Percentiles rank a stretch among this genome's conserved stretches.
phyloP scores from a whole-genome alignment of 2,888 invertebrate species.

The Nephrotoma flavescens region DNA sequence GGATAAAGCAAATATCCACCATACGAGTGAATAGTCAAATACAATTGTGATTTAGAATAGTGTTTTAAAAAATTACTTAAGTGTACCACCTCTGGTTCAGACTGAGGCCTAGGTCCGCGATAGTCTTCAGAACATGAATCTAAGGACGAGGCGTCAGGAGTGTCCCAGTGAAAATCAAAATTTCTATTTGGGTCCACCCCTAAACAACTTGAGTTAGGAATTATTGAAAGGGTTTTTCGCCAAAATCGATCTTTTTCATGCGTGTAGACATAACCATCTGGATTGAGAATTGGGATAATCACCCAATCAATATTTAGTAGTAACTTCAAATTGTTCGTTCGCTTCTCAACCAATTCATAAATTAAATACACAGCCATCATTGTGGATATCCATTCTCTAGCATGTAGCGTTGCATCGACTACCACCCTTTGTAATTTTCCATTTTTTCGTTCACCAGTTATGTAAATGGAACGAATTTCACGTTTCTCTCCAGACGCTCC shows the following conservation, averaged over 20 bases:
- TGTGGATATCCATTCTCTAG: too few species aligned
- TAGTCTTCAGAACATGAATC: conserved; percentile 26
- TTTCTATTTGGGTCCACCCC: conserved; percentile 67
- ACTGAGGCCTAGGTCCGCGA: conserved; percentile 45
- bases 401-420: neutral
- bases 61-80: conserved; percentile 41
- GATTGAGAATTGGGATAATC: conserved; percentile 49
- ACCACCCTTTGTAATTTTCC: neutral
- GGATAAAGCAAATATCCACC: conserved; percentile 53
- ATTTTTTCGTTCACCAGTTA: neutral
- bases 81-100: conserved; percentile 47
- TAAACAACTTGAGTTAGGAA: conserved; percentile 32
- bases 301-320: conserved; percentile 46
- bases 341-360: conserved; percentile 39
- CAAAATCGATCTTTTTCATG: conserved; percentile 36
- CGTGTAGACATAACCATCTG: conserved; percentile 56
- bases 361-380: conserved; percentile 29
- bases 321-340: conserved; percentile 29
- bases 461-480: neutral
- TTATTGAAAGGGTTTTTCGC: conserved; percentile 50
- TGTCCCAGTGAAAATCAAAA: conserved; percentile 17
- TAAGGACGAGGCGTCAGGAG: conserved; percentile 20
- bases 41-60: conserved; percentile 40
- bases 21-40: conserved; percentile 59
- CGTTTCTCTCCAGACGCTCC: neutral